Conservation (phyloP, 2,113 vertebrate genomes). For the Piaya cayana region DNA sequence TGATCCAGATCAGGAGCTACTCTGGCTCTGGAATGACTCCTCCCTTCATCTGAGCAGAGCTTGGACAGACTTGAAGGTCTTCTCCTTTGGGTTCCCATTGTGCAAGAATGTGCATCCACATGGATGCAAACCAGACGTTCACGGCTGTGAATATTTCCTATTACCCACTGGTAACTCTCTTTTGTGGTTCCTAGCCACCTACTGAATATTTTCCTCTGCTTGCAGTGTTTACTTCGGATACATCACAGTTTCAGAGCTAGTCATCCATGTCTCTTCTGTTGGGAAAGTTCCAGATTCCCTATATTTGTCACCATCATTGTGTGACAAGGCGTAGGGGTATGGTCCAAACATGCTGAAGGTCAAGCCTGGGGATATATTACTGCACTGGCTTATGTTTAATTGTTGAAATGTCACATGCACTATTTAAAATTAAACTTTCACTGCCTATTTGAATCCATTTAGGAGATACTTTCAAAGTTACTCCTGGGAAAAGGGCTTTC, state of each 20-base stretch:
- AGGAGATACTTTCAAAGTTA: background rate
- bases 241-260: background rate
- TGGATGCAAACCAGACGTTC: background rate
- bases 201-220: constrained; percentile 12
- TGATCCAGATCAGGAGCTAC: background rate
- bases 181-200: constrained; percentile 2
- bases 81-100: background rate
- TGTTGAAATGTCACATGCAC: background rate
- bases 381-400: background rate
- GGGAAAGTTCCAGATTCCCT: background rate
- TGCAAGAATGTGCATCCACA: background rate
- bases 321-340: background rate
- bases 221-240: background rate
- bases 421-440: background rate
- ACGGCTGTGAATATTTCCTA: background rate
- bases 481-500: background rate
- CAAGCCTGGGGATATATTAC: background rate
- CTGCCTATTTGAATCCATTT: background rate
- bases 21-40: background rate
- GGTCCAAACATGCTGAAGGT: background rate
- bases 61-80: background rate
- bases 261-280: background rate
- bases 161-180: background rate
- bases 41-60: background rate
- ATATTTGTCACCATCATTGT: background rate